A percentile compares a stretch with the other conserved stretches of the same genome.
Evolutionary conservation across 2,797 vertebrate genomes (phyloP).

Genomic region (Natrix natrix): DNA sequence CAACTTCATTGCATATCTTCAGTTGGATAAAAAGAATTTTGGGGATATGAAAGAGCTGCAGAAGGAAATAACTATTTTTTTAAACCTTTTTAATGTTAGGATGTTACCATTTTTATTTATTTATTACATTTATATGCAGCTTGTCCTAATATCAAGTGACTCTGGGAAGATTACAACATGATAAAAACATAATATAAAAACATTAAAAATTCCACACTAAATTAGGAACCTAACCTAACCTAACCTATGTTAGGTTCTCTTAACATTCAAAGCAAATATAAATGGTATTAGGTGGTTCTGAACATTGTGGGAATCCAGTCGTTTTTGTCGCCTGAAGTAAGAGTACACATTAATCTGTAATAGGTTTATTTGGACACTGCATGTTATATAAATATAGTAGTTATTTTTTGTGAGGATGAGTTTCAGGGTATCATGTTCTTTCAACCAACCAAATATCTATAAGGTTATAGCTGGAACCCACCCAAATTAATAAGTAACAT

Average conservation of each 20-base stretch:
- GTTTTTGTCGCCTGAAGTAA: not conserved
- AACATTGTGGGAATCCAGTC: not conserved
- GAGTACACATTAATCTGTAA: not conserved
- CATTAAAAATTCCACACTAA: not conserved
- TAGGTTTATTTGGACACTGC: not conserved
- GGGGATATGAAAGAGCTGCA: not conserved
- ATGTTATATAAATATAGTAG: not conserved
- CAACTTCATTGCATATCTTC: not conserved
- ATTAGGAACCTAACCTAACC: not conserved
- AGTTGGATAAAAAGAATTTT: not conserved
- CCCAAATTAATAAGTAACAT: not conserved
- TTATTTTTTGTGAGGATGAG: not conserved
- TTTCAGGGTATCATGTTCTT: not conserved
- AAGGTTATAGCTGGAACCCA: not conserved
- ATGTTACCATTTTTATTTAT: not conserved
- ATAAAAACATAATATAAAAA: not conserved
- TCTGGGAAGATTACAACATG: not conserved
- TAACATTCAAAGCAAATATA: not conserved
- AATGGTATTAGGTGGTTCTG: not conserved
- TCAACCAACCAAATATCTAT: not conserved
- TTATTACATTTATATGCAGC: not conserved
- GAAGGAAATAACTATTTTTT: not conserved
- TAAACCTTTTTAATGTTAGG: not conserved
- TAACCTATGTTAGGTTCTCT: not conserved
- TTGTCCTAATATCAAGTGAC: not conserved